Evolutionary conservation across 2,797 vertebrate genomes (phyloP).

Genomic region (Fratercula arctica): DNA sequence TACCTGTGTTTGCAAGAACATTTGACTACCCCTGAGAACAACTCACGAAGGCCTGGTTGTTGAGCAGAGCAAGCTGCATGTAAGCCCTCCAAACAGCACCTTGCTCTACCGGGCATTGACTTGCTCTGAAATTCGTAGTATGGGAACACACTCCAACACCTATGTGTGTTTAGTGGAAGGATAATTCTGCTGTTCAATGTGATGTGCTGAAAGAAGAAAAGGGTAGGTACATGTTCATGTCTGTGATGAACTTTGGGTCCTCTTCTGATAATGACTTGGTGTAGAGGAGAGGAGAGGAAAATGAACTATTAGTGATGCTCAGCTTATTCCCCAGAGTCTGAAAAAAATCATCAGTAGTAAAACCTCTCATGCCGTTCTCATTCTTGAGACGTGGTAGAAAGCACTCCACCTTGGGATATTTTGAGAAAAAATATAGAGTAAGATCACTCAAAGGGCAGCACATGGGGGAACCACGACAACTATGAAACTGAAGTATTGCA

Average conservation of each 20-base stretch:
- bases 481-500: accelerated
- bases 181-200: background rate
- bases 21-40: background rate
- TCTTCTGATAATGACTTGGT: background rate
- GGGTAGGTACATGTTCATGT: background rate
- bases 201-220: background rate
- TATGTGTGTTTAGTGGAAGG: background rate
- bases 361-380: background rate
- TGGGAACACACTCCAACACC: background rate
- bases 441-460: background rate
- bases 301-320: background rate
- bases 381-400: background rate
- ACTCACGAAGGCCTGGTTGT: background rate
- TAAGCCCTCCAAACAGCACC: background rate
- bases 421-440: background rate
- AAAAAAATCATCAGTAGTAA: background rate
- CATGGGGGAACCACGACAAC: background rate
- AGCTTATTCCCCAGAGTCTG: background rate
- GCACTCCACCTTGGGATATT: background rate
- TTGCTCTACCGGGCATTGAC: too few species aligned
- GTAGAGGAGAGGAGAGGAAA: background rate
- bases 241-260: background rate
- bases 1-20: background rate
- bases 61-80: background rate
- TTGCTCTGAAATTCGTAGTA: background rate